phyloP scores from a whole-genome alignment of 2,113 vertebrate species.

The Thryonomys swinderianus region DNA sequence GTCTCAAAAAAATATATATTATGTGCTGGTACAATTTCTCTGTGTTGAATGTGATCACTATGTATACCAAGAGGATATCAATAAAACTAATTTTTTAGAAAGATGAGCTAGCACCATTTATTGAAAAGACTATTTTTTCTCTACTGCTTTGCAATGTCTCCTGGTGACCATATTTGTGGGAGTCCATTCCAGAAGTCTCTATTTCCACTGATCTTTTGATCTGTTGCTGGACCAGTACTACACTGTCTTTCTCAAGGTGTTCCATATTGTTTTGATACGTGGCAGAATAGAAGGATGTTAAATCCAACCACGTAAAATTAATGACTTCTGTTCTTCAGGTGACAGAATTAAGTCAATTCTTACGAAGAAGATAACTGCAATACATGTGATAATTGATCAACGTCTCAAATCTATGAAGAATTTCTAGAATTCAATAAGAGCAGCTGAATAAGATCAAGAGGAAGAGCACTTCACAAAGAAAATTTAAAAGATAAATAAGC shows the following conservation, averaged over 20 bases:
- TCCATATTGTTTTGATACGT: background rate
- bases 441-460: background rate
- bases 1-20: no score
- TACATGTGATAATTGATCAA: background rate
- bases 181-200: background rate
- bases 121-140: background rate
- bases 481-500: background rate
- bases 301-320: background rate
- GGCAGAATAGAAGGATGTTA: background rate
- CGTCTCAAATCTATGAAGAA: background rate
- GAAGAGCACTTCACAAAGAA: background rate
- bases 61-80: no score
- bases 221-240: background rate
- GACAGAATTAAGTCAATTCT: background rate
- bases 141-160: background rate
- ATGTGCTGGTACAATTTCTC: no score
- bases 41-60: no score
- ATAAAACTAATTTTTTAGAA: no score
- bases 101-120: background rate
- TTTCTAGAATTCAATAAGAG: conserved; percentile 13
- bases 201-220: background rate
- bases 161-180: background rate
- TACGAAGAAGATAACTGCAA: background rate
- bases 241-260: background rate
- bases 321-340: background rate